Conservation (phyloP, 2,113 vertebrate genomes). For the Leptosomus discolor region DNA sequence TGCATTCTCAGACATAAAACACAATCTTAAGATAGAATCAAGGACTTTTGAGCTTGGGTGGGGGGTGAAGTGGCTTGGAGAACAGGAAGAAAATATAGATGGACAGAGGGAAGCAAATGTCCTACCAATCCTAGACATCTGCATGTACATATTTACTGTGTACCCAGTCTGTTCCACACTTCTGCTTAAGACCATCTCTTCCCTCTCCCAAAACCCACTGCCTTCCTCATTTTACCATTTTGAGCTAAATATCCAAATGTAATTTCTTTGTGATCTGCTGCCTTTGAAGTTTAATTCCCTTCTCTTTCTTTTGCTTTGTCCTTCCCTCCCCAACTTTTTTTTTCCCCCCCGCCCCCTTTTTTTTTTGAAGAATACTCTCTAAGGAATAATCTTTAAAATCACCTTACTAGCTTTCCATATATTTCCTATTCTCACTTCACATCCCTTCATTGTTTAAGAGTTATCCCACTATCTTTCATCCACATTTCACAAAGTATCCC, state of each 20-base stretch:
- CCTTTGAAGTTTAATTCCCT: background rate
- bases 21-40: background rate
- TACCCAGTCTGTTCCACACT: background rate
- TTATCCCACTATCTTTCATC: background rate
- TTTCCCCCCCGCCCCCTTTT: no score
- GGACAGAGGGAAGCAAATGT: background rate
- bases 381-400: background rate
- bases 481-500: background rate
- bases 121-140: background rate
- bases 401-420: background rate
- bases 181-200: background rate
- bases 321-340: background rate
- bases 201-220: background rate
- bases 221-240: background rate
- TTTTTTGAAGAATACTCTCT: background rate
- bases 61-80: background rate
- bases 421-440: background rate
- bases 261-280: background rate
- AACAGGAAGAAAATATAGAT: background rate
- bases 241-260: background rate
- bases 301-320: background rate
- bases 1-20: background rate
- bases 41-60: background rate
- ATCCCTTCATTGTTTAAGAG: background rate
- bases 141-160: background rate